Conservation (phyloP, 2,113 vertebrate genomes). For the Motacilla tschutschensis region DNA sequence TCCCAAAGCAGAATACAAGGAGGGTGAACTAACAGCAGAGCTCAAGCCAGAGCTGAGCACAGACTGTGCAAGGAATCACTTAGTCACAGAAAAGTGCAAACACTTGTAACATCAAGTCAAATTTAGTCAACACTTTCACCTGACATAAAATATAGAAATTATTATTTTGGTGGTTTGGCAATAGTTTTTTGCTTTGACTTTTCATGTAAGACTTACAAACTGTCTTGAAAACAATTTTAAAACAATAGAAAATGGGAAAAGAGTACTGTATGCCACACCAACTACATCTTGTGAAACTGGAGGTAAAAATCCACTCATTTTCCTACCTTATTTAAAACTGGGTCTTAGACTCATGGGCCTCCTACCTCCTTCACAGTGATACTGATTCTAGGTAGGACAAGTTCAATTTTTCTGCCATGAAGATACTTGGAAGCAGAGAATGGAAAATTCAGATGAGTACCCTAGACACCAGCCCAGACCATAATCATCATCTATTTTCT, state of each 20-base stretch:
- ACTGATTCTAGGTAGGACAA: background rate
- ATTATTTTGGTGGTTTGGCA: background rate
- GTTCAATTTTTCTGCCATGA: background rate
- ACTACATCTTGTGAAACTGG: background rate
- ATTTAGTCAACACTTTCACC: background rate
- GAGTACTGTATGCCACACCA: background rate
- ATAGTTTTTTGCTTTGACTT: background rate
- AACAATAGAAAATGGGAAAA: background rate
- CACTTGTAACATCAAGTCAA: background rate
- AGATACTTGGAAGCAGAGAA: background rate
- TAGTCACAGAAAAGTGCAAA: background rate
- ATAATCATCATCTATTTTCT: background rate
- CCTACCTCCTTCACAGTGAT: background rate
- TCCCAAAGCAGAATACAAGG: background rate
- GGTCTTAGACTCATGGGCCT: background rate
- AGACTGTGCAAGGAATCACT: background rate
- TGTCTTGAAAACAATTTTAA: background rate
- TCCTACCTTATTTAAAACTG: background rate
- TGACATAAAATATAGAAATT: slow-evolving; percentile 2
- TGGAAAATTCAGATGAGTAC: background rate
- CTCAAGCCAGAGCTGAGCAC: background rate
- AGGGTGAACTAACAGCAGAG: background rate
- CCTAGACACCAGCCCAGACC: background rate
- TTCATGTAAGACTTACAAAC: background rate
- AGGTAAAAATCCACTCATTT: background rate